Evolutionary conservation across 64 coral and sea anemone species (phyloP), one percentile per base, ranked within the genome.

Genomic region (Acropora yongei): DNA sequence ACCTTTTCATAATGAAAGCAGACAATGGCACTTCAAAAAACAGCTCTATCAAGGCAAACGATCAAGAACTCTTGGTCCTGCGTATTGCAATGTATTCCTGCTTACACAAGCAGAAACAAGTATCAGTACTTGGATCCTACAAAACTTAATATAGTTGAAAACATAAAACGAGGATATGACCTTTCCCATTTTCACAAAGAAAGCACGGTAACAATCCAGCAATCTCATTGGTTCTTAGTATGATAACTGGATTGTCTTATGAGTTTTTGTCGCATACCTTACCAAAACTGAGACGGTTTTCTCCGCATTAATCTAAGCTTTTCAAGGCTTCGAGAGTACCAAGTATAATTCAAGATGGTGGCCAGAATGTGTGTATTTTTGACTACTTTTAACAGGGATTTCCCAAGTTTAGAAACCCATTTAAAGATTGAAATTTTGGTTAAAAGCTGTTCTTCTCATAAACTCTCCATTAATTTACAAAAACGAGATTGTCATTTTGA

Each of bases 281-380:
- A 30, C 30, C 30, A 30, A 30, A 30, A 30, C 30, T 30, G 30
- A 30, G 30, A 30, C 30, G 30, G 30, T 30, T 30, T 30, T 30
- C 30, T 30, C 30, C 30, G 30, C 30, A 30, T 30, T 30, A 30
- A 30, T 30, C 30, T 30, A 30, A 30, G 30, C 30, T 30, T 30
- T 30, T 30, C 30, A 30, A 30, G 30, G 30, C 30, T 30, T 30
- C 30, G 30, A 30, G 30, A 30, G 30, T 30, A 47, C 76, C 19
- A 78, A 78, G 76, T 78, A 68, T 78, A 78, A 1, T 19, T 17
- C n/a, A 80, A 80, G 78, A 80, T 80, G 49, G 78, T 19, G 78
- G 51, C 78, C 30, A 30, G 18, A 2, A 9, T 10, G 20, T 57
- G 18, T 5, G 6, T 3, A 72, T 8, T 30, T 30, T 30, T 30